phyloP scores from a whole-genome alignment of 2,888 invertebrate genomes.

The Andrena marginata region DNA sequence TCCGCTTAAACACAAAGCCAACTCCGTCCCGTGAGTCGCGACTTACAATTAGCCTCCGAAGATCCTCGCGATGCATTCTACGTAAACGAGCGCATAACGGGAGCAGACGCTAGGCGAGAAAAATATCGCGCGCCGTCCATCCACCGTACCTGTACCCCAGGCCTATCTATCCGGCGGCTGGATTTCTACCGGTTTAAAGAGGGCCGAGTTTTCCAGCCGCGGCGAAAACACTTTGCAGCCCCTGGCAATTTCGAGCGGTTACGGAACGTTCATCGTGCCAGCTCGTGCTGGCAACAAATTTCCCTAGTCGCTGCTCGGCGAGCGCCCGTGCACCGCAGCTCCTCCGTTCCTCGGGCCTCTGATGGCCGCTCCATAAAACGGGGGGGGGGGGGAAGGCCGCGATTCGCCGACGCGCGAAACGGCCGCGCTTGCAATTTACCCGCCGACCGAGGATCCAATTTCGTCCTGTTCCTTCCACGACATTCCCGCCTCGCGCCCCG shows the following conservation, averaged over 20 bases:
- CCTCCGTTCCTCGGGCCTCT: background rate
- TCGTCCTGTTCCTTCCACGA: slow-evolving; percentile 28
- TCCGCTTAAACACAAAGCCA: background rate
- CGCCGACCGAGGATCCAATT: slow-evolving; percentile 66
- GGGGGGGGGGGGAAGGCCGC: slow-evolving; percentile 10
- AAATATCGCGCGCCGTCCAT: background rate
- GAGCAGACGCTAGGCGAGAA: background rate
- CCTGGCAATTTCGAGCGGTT: slow-evolving; percentile 74
- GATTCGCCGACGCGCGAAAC: slow-evolving; percentile 50
- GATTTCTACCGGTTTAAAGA: slow-evolving; percentile 59
- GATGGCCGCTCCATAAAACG: slow-evolving; percentile 32
- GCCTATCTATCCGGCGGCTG: slow-evolving; percentile 45
- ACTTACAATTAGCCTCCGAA: background rate
- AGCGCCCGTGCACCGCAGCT: background rate
- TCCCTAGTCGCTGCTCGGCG: slow-evolving; percentile 36
- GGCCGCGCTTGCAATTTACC: slow-evolving; percentile 59
- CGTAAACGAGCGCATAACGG: background rate
- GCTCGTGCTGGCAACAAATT: slow-evolving; percentile 59
- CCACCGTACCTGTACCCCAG: background rate
- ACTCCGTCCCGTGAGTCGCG: background rate
- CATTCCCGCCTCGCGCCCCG: slow-evolving; percentile 15
- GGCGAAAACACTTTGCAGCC: slow-evolving; percentile 56
- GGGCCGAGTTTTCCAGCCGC: slow-evolving; percentile 53
- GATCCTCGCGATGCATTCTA: background rate
- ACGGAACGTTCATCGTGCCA: slow-evolving; percentile 73